Evolutionary conservation across 2,797 vertebrate species (phyloP).

Genomic region (Molossus alvarezi): DNA sequence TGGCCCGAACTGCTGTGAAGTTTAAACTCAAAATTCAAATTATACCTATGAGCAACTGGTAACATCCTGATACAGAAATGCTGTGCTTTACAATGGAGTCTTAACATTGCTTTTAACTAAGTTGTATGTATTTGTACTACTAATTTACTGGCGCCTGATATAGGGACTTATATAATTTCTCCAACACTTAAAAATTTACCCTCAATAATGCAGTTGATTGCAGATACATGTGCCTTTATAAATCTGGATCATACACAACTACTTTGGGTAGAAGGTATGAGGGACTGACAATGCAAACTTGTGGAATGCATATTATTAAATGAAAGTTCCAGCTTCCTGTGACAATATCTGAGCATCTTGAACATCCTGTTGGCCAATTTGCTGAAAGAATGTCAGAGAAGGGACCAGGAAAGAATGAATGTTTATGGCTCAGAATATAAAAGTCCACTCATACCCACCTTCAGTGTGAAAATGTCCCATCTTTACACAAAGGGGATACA

Average conservation of each 20-base stretch:
- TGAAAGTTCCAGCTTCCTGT: background rate
- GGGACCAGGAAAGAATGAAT: background rate
- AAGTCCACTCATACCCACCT: background rate
- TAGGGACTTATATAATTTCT: background rate
- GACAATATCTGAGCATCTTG: background rate
- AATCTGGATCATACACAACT: background rate
- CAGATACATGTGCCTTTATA: background rate
- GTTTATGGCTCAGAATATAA: background rate
- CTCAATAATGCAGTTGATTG: background rate
- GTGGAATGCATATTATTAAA: background rate
- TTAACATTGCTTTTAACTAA: constrained; percentile 18
- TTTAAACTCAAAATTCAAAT: constrained; percentile 58
- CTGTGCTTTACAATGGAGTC: background rate
- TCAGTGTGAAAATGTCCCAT: background rate
- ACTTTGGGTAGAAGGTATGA: background rate
- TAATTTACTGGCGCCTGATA: background rate
- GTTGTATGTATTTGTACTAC: background rate
- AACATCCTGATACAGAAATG: background rate
- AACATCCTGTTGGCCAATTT: background rate
- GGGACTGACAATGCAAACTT: background rate
- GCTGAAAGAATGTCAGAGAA: background rate
- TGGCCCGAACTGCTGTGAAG: background rate
- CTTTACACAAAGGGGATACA: background rate
- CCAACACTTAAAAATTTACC: background rate
- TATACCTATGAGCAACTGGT: background rate